A percentile compares a stretch with the other conserved stretches of the same genome.
Conservation (phyloP, 2,797 vertebrate genomes). For the Rhynchonycteris naso region DNA sequence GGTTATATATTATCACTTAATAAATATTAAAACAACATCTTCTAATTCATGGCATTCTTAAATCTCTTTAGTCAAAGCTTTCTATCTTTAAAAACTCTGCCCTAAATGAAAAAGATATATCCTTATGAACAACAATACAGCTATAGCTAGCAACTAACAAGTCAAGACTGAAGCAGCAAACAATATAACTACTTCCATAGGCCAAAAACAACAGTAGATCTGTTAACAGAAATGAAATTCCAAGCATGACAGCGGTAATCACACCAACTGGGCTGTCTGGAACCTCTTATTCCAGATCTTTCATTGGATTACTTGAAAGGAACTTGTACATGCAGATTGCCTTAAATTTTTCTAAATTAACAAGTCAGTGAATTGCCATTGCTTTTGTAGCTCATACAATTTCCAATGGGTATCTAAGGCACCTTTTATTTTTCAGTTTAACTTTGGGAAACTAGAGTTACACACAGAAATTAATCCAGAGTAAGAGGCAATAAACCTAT, state of each 20-base stretch:
- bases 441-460: conserved; percentile 71
- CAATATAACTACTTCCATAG: neutral
- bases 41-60: neutral
- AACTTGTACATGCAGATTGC: conserved; percentile 42
- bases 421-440: conserved; percentile 56
- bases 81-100: neutral
- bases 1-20: neutral
- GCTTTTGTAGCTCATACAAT: conserved; percentile 58
- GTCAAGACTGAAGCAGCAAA: neutral
- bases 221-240: neutral
- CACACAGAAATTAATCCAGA: conserved; percentile 71
- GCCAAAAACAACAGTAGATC: neutral
- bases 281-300: neutral
- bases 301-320: conserved; percentile 50
- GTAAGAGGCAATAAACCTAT: conserved; percentile 55
- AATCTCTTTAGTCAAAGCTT: neutral
- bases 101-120: neutral
- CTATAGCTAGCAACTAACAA: neutral
- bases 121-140: neutral
- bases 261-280: neutral
- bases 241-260: neutral
- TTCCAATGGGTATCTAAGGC: conserved; percentile 38
- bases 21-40: neutral
- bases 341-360: conserved; percentile 68
- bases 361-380: conserved; percentile 68